Evolutionary conservation across 2,113 vertebrate genomes (phyloP), one percentile per base, ranked within the genome.

Genomic region (Diphyllodes magnificus): DNA sequence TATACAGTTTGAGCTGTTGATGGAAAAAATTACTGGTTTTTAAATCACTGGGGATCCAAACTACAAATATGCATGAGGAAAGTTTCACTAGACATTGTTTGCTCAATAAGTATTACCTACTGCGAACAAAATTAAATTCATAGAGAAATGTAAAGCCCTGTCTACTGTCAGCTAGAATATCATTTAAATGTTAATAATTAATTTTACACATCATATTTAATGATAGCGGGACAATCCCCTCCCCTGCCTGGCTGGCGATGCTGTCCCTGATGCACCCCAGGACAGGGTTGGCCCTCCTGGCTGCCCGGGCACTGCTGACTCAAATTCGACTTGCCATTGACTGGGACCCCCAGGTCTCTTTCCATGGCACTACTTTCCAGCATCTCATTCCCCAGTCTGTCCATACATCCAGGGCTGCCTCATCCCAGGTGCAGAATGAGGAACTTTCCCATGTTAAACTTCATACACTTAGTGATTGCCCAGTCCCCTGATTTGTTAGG

Each of bases 181-280:
- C 0, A 91, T 30, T 45, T 78, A 78, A 56, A 65, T 33, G 12
- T 37, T 81, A 59, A 44, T 23, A 82, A 64, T 70, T 61, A 21
- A 78, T 51, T 84, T 64, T 56, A 56, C 23, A 21, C 30, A 50
- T 88, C 9, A 25, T 69, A 88, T 50, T 69, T 82, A 85, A 63
- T 28, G 6, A 70, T 28, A 77, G 45, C 0, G 0, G 22, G 16
- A 33, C 37, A 69, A 37, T 60, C 5, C 7, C 21, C 22, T 37
- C 37, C 9, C 18, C 12, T 8, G 2, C 7, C 5, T 1, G 0
- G 27, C 5, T 44, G 53, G 14, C 0, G 0, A 15, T 33, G 44
- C 35, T 59, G 20, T 1, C 5, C 35, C 13, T 35, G 31, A 68
- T 60, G 33, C 3, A 1, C 10, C 17, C 6, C 11, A 44, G 27